A percentile compares a stretch with the other conserved stretches of the same genome.
Evolutionary conservation across 2,797 vertebrate genomes (phyloP).

Genomic region (Capromys pilorides): DNA sequence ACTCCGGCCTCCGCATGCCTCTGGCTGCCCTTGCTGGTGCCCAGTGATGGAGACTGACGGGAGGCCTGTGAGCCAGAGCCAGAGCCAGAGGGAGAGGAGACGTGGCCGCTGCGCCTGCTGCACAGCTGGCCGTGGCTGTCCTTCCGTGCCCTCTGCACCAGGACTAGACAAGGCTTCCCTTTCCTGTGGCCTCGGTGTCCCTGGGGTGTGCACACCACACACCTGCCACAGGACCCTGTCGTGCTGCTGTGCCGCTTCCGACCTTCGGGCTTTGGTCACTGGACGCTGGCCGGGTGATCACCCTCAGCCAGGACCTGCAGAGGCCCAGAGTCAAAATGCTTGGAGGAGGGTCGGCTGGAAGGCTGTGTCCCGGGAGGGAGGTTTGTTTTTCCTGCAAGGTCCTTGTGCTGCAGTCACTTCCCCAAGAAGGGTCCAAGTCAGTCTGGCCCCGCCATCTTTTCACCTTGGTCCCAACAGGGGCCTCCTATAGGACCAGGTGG

Average conservation of each 20-base stretch:
- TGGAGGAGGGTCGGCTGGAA: slow-evolving; percentile 29
- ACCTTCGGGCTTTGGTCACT: not conserved
- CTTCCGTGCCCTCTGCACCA: rapidly evolving
- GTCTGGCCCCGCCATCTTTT: not conserved
- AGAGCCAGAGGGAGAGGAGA: no score
- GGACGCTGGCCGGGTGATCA: not conserved
- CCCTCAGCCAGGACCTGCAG: slow-evolving; percentile 37
- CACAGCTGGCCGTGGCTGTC: rapidly evolving
- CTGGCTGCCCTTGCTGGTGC: not conserved
- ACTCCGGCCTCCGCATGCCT: not conserved
- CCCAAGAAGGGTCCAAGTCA: slow-evolving; percentile 66
- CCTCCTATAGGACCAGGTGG: not conserved
- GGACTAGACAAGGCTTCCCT: not conserved
- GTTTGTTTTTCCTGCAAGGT: slow-evolving; percentile 75
- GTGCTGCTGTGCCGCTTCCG: not conserved
- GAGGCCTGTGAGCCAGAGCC: not conserved
- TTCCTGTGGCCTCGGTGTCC: rapidly evolving
- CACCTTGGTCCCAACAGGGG: not conserved
- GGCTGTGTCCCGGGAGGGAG: slow-evolving; percentile 73
- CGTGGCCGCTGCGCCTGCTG: not conserved
- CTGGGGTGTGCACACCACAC: rapidly evolving
- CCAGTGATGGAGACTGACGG: rapidly evolving
- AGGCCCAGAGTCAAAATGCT: slow-evolving; percentile 32
- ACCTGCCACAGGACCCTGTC: not conserved
- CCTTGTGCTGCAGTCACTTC: slow-evolving; percentile 56